Conservation (phyloP, 2,888 invertebrate species). For the Actias luna region DNA sequence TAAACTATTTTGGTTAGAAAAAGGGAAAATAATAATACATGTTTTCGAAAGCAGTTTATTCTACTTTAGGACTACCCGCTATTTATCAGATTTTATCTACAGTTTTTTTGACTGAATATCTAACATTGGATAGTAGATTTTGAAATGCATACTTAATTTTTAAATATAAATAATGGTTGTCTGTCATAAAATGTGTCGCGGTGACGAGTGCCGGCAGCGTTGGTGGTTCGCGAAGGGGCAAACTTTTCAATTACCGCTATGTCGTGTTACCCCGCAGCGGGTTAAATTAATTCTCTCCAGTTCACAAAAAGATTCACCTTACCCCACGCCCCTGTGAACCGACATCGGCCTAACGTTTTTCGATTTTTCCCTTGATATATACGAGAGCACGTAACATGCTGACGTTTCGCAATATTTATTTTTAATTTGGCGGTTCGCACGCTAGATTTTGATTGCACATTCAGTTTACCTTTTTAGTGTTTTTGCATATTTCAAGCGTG, state of each 20-base stretch:
- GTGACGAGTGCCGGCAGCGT: conserved; percentile 56
- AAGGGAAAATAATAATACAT: background rate
- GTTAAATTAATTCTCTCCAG: conserved; percentile 82
- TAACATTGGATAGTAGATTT: background rate
- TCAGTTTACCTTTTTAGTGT: conserved; percentile 65
- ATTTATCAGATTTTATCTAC: background rate
- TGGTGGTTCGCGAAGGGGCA: conserved; percentile 68
- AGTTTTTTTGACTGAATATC: too few relatives aligned
- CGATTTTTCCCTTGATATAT: conserved; percentile 63
- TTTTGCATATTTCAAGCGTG: conserved; percentile 37
- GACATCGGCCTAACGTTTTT: conserved; percentile 62
- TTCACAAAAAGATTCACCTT: conserved; percentile 82
- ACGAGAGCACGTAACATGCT: conserved; percentile 73
- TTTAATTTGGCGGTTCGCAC: conserved; percentile 78
- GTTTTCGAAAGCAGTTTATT: background rate
- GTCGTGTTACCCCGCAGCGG: conserved; percentile 82
- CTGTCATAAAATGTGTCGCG: conserved; percentile 45
- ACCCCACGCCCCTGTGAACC: conserved; percentile 63
- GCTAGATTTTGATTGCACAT: conserved; percentile 70
- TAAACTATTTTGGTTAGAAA: background rate
- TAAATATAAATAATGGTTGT: conserved; percentile 37
- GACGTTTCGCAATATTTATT: conserved; percentile 81
- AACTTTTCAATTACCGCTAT: conserved; percentile 81
- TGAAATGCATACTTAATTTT: background rate
- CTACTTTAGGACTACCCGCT: background rate